Base-by-base conservation (phyloP, 2,888 invertebrate genomes). In the Drosophila imparisetae region DNA sequence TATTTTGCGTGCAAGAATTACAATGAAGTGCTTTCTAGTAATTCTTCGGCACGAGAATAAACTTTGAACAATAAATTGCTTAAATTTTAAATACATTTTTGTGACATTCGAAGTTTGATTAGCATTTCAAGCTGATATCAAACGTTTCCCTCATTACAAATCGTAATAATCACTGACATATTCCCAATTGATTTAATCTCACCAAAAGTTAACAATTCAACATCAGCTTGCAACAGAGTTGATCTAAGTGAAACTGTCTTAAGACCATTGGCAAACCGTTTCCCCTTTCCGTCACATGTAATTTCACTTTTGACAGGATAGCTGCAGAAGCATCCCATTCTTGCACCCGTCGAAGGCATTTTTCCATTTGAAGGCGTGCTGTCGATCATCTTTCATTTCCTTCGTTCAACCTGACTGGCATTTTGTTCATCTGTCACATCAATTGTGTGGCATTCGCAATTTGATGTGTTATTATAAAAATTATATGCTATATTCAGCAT, bases 391-490 rank as follows among this genome's bases (percentile, higher is more conserved):
- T 55, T 66, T 58, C 42, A 58, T 45, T 65, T 69, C 13, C 42
- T 59, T 48, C 15, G 24, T 27, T 57, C 6, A n/a, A 18, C 29
- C 21, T 38, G 13, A 11, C 15, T 54, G 24, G 42, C 53, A 64
- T 48, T 75, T 66, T 52, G 32, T 38, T 30, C 24, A 42, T 55
- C 77, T 66, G 72, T 67, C 66, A 40, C 61, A 70, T 79, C 67
- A 72, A 86, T 90, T 83, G 68, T 80, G 66, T 76, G 69, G 75
- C 65, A 74, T 66, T 75, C 60, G 70, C 78, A 89, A 86, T 89
- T 89, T 74, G 75, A 78, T 75, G 72, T 72, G 75, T 80, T 90
- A 89, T 85, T 85, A 86, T 90, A 75, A 49, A 89, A 90, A 85
- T 85, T 70, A 81, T 86, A 90, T 90, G 81, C 75, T 83, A 75